Base-by-base conservation (phyloP, 2,888 invertebrate species). In the Lampropteryx suffumata region DNA sequence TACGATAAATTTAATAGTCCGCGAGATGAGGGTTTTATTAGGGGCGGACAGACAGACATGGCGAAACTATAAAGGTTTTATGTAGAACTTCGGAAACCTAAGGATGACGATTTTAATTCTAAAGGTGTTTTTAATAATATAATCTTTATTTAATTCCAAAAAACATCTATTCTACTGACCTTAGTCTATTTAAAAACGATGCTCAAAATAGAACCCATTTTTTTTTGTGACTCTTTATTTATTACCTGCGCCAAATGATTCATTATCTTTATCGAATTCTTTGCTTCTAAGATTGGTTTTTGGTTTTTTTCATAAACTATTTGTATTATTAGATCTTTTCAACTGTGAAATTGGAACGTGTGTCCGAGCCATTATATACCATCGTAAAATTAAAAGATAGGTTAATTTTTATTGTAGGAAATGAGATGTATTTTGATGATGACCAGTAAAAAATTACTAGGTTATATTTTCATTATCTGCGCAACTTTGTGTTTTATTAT, bases 301-400 rank as follows among this genome's bases (percentile, higher is more conserved):
- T 4, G 2, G 10, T 0, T 1, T 36, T 44, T 27, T 9, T 30
- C 35, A 1, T 27, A 28, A 50, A 43, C 26, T 24, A 13, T 35
- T 27, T 39, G 8, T 13, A 13, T 28, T 32, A 33, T 24, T 24
- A 4, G 17, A 7, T 32, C 29, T 45, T 58, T 58, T 56, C 51
- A 61, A 40, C 42, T 48, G 30, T 33, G 34, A 28, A 56, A 53
- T 50, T 50, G 54, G 55, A 39, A 17, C 41, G 13, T 5, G 44
- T 34, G 28, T 33, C 13, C 13, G 49, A 33, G 13, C 33, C 48
- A 50, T 42, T 26, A 27, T 39, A n/a, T 27, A 46, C 37, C 43
- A 53, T 49, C 55, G 46, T 60, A 49, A 55, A 55, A 50, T 12
- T 52, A 35, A 48, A 52, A 33, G 17, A n/a, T n/a, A 9, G 17